Base-by-base conservation (phyloP, 2,113 vertebrate species). In the Tangachromis dhanisi region DNA sequence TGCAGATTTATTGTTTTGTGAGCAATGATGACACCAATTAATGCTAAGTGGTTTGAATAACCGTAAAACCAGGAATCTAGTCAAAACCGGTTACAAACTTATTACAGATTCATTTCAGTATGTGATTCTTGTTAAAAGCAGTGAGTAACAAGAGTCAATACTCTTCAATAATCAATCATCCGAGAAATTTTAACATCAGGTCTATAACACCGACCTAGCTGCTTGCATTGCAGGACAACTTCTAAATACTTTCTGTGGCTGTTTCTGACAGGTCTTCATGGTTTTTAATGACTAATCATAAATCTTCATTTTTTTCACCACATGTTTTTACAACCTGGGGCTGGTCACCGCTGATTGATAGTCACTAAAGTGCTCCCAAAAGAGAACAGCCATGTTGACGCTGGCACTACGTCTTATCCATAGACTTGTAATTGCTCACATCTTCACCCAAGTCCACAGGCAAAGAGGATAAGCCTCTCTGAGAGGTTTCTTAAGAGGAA, bases 261-360 rank as follows among this genome's bases (percentile, higher is more conserved):
- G 66, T 53, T 86, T 83, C 80, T 83, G 84, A 90, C 66, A 90
- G 84, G 73, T 47, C 81, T 86, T 83, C 29, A 21, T 81, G 82
- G 47, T 80, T 91, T 92, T 90, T 90, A 89, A 88, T 90, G 79
- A 83, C 85, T 31, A 59, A 86, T 90, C 83, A 91, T 91, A 88
- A 91, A 93, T 92, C 42, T 54, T 84, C 8, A 16, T 71, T 88
- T 83, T 86, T 91, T 80, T 85, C 47, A 76, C 59, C 63, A 66
- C 90, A 91, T 92, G 88, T 88, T 94, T 94, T 92, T 89, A 84
- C 86, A 92, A 88, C 81, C 24, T 83, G 87, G 45, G 84, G 82
- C 83, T 54, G 73, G 81, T 90, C 90, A 83, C 85, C 24, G 31
- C 45, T 92, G 88, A 89, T 76, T 93, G 88, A 93, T 88, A 49